phyloP scores from a whole-genome alignment of 2,888 invertebrate species.

The Taphrorychus bicolor region DNA sequence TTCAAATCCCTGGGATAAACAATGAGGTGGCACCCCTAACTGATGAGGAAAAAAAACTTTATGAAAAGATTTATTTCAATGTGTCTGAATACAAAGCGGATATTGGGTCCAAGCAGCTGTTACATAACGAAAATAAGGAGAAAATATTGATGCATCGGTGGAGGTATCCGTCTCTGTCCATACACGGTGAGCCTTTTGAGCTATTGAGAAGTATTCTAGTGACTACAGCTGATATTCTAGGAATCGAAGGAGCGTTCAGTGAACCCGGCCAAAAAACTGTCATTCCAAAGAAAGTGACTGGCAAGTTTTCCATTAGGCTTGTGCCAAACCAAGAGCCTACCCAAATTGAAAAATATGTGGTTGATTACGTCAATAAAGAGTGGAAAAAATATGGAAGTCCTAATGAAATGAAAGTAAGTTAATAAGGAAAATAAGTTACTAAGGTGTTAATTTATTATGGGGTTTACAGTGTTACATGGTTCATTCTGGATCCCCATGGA shows the following conservation, averaged over 20 bases:
- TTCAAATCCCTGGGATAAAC: conserved; percentile 82
- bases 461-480: conserved; percentile 47
- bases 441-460: background rate
- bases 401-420: conserved; percentile 79
- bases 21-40: conserved; percentile 80
- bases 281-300: conserved; percentile 90
- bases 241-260: conserved; percentile 85
- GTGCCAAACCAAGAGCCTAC: conserved; percentile 94
- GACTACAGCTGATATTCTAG: too few relatives aligned
- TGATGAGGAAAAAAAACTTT: conserved; percentile 73
- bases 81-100: conserved; percentile 76
- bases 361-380: conserved; percentile 75
- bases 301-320: conserved; percentile 96
- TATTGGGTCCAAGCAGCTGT: conserved; percentile 72
- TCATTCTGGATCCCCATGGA: conserved; percentile 86
- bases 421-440: background rate
- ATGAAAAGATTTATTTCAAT: conserved; percentile 87
- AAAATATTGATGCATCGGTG: conserved; percentile 92
- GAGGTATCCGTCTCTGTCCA: conserved; percentile 91
- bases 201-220: background rate
- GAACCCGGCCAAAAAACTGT: conserved; percentile 96
- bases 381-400: conserved; percentile 84
- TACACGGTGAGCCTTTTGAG: conserved; percentile 72
- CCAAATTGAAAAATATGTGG: conserved; percentile 81
- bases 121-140: conserved; percentile 81